Conservation (phyloP, 2,797 vertebrate species). For the Varecia variegata region DNA sequence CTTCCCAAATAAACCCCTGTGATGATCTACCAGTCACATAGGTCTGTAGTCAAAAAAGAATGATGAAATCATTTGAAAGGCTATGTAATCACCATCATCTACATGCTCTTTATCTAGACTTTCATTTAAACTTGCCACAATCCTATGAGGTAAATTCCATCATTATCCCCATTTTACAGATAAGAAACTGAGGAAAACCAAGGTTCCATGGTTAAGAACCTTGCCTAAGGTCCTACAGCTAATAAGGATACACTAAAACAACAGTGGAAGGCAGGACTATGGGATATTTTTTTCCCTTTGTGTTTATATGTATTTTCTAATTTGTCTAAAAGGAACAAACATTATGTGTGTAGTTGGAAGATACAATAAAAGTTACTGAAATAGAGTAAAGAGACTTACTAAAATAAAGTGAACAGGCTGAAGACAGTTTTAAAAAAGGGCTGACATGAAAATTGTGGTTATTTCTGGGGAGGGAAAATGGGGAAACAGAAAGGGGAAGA, state of each 20-base stretch:
- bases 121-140: slow-evolving; percentile 18
- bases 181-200: background rate
- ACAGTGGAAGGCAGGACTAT: background rate
- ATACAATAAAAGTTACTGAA: background rate
- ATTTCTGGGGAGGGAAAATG: background rate
- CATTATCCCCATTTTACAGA: background rate
- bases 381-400: background rate
- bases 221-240: background rate
- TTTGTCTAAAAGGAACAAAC: slow-evolving; percentile 34
- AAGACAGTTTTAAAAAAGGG: slow-evolving; percentile 24
- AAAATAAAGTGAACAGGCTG: background rate
- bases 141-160: background rate
- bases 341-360: background rate
- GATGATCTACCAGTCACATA: background rate
- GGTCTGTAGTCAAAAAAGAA: background rate
- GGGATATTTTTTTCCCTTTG: background rate
- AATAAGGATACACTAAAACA: slow-evolving; percentile 1
- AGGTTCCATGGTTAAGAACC: slow-evolving; percentile 26
- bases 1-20: background rate
- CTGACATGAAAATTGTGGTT: background rate
- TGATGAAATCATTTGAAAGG: background rate
- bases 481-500: background rate
- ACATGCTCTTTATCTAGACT: background rate
- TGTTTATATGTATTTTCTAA: background rate
- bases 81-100: background rate